Base-by-base conservation (phyloP, 2,797 vertebrate genomes). In the Hybognathus amarus region DNA sequence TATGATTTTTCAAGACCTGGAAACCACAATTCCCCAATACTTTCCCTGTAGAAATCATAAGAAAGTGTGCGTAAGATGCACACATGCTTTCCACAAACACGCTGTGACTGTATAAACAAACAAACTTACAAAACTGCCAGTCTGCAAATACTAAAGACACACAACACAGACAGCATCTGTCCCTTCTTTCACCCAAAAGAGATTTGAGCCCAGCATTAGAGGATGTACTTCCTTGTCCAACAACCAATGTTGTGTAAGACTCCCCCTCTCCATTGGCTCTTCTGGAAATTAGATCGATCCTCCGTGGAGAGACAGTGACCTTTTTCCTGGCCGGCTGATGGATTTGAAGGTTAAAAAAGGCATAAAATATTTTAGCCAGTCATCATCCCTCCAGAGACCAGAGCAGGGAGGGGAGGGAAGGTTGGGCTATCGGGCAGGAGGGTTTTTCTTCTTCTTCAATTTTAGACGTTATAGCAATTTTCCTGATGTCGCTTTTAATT, bases 401-500 rank as follows among this genome's bases (percentile, higher is more conserved):
- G 64, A n/a, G 24, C 47, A 33, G 30, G 68, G 71, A 80, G 59
- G 50, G 76, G n/a, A 59, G 56, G 24, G 40, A 20, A 69, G 70
- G 47, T 79, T 73, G 54, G 63, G 64, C 75, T 74, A 42, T 68
- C 74, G 70, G 56, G 50, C 24, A 42, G 75, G 61, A 63, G 42
- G 17, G 22, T 8, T 80, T 68, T 85, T 66, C 9, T 74, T 56
- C 83, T 45, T 63, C 54, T 85, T 77, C n/a, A 42, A 83, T 87
- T 86, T 86, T 50, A 75, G 80, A 87, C 69, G 59, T 87, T 88
- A 88, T 78, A 83, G 85, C 87, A 86, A 88, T 89, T 90, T 89
- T 85, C 88, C 88, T 89, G 87, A 89, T 87, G 90, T 87, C 87
- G 66, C 86, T 89, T 89, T 89, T 89, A 86, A 90, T 89, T 90